A percentile compares a stretch with the other conserved stretches of the same genome.
Conservation (phyloP, 2,888 invertebrate species). For the Tubulanus polymorphus region DNA sequence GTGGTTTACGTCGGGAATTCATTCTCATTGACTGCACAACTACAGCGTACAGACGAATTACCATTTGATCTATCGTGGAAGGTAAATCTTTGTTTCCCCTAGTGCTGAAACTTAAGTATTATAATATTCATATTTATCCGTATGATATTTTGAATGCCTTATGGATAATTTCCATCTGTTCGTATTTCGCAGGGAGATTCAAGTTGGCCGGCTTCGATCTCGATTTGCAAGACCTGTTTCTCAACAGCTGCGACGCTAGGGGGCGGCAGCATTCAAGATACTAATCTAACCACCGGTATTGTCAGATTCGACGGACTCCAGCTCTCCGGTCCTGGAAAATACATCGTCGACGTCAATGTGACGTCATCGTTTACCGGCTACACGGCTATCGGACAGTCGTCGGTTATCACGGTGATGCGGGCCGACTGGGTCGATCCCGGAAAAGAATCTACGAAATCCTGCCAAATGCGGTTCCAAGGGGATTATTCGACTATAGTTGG, state of each 20-base stretch:
- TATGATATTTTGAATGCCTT: background rate
- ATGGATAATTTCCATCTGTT: background rate
- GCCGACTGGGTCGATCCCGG: conserved; percentile 18
- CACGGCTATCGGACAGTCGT: background rate
- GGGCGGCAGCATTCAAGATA: conserved; percentile 17
- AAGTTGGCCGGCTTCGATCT: conserved; percentile 19
- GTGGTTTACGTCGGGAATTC: conserved; percentile 2
- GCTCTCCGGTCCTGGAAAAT: conserved; percentile 22
- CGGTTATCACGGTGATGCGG: conserved; percentile 19
- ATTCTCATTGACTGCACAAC: conserved; percentile 3
- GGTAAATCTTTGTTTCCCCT: too few relatives aligned
- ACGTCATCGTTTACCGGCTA: background rate
- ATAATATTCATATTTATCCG: background rate
- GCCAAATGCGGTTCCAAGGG: conserved; percentile 26
- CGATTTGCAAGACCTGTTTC: conserved; percentile 15
- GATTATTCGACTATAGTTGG: conserved; percentile 24
- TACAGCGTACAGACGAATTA: background rate
- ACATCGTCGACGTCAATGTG: conserved; percentile 22
- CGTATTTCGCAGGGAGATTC: conserved; percentile 25
- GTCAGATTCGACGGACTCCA: conserved; percentile 23
- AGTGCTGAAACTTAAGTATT: background rate
- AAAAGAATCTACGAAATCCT: conserved; percentile 19
- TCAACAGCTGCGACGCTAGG: conserved; percentile 20
- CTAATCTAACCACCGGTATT: conserved; percentile 22
- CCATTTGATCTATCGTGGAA: conserved; percentile 8